Percentiles rank a stretch among this genome's conserved stretches.
Evolutionary conservation across 2,113 vertebrate species (phyloP).

Genomic region (Chascanopsetta lugubris): DNA sequence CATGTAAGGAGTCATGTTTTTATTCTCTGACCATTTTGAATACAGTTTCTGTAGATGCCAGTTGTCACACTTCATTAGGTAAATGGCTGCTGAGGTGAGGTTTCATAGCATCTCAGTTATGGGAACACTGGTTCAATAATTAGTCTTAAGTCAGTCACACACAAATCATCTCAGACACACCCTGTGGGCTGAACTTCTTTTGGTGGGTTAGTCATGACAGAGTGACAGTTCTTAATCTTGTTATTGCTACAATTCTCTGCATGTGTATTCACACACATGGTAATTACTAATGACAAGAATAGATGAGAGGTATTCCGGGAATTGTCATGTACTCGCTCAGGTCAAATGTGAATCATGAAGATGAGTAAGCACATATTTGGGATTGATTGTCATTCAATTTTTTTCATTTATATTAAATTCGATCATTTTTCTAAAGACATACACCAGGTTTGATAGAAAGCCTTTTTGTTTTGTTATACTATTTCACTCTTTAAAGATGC

Average conservation of each 20-base stretch:
- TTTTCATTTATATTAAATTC: neutral
- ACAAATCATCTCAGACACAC: slow-evolving; percentile 2
- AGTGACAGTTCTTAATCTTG: slow-evolving; percentile 44
- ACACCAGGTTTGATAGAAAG: neutral
- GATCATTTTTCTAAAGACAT: neutral
- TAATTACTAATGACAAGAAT: slow-evolving; percentile 41
- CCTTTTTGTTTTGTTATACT: neutral
- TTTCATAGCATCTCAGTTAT: slow-evolving; percentile 38
- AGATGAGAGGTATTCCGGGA: slow-evolving; percentile 38
- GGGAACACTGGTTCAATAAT: slow-evolving; percentile 27
- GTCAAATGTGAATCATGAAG: slow-evolving; percentile 5
- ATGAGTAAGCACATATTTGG: neutral
- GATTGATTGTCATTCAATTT: neutral
- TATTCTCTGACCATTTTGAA: slow-evolving; percentile 27
- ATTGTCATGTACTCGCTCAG: slow-evolving; percentile 1
- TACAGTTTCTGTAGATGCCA: slow-evolving; percentile 59
- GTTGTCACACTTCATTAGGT: slow-evolving; percentile 47
- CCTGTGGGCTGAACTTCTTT: slow-evolving; percentile 33
- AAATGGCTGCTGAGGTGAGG: slow-evolving; percentile 10
- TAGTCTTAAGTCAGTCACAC: slow-evolving; percentile 18
- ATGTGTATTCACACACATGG: neutral
- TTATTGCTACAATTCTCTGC: slow-evolving; percentile 44
- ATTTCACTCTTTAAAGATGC: too few relatives aligned
- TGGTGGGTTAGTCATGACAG: slow-evolving; percentile 29
- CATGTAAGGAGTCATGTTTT: slow-evolving; percentile 1